Evolutionary conservation across 37 sponge, comb jelly and placozoan genomes (phyloP).

Genomic region (Halichondria panicea): DNA sequence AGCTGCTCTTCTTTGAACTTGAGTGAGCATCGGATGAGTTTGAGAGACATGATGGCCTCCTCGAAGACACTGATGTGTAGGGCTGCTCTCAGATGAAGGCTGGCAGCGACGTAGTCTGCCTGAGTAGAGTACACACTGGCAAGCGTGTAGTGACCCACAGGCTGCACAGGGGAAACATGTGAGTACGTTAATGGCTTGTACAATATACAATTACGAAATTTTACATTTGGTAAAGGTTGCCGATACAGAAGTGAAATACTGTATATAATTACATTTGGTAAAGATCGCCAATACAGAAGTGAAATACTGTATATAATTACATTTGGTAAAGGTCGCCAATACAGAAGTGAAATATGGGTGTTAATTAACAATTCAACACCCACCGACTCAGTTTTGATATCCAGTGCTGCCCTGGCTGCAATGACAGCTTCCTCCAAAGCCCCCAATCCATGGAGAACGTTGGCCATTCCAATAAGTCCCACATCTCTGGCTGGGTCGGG

Average conservation of each 20-base stretch:
- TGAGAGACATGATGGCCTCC: conserved; percentile 54
- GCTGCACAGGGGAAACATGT: conserved; percentile 29
- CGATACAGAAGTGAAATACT: no score
- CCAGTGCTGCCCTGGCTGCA: conserved; percentile 73
- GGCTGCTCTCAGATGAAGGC: conserved; percentile 60
- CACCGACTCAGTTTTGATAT: conserved; percentile 49
- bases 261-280: no score
- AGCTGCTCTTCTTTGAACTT: conserved; percentile 72
- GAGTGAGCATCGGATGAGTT: conserved; percentile 61
- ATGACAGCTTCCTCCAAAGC: conserved; percentile 75
- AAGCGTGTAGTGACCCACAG: conserved; percentile 62
- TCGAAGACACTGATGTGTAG: conserved; percentile 40
- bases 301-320: no score
- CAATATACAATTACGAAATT: no score
- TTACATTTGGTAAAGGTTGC: no score
- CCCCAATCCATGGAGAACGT: conserved; percentile 57
- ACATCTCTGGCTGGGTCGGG: conserved; percentile 57
- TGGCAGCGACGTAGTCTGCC: conserved; percentile 41
- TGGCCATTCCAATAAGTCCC: conserved; percentile 74
- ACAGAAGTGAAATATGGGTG: not conserved
- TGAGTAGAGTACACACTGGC: conserved; percentile 46
- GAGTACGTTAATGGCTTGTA: no score
- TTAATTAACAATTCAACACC: conserved; percentile 10
- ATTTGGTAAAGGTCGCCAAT: no score
- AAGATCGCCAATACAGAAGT: no score